Base-by-base conservation (phyloP, 2,797 vertebrate genomes). In the Labeo calbasu region DNA sequence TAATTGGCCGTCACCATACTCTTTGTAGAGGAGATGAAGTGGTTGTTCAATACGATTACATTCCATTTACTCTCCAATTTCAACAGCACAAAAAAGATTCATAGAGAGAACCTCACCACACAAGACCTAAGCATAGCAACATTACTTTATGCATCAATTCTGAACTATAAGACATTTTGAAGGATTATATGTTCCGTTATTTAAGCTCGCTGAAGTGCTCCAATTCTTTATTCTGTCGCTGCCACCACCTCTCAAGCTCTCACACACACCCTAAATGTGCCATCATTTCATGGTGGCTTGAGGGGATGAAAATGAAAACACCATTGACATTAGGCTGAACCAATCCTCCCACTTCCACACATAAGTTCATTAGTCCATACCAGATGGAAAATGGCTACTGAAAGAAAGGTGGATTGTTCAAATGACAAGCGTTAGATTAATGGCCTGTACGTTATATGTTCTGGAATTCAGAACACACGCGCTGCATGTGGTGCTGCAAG, bases 11-110 rank as follows among this genome's bases (percentile, higher is more conserved):
- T 48, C 0, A 25, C 36, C 25, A 25, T 46, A 28, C 53, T 83
- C 81, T 78, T 79, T 72, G 46, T 77, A 88, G 76, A 77, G 25
- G 36, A 77, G 63, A 81, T 90, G 57, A 89, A 83, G 83, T 88
- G 80, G 53, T 77, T 59, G 83, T 79, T 89, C 63, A 13, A 91
- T 92, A 88, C 75, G 17, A 87, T 91, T 81, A 88, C 89, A 91
- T 89, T 84, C 79, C 83, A 88, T 85, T 84, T 87, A 84, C 81
- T 85, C 84, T 86, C 28, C 72, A 63, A 66, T 90, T 88, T 87
- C 89, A 87, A 88, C 72, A 53, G 78, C 83, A 85, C n/a, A n/a
- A n/a, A 87, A 89, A 86, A 82, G 36, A 82, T 83, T 63, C 80
- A 72, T 91, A 89, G 87, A 79, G 59, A 55, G 28, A 66, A 55